Evolutionary conservation across 2,113 vertebrate genomes (phyloP).

Genomic region (Phalacrocorax aristotelis): DNA sequence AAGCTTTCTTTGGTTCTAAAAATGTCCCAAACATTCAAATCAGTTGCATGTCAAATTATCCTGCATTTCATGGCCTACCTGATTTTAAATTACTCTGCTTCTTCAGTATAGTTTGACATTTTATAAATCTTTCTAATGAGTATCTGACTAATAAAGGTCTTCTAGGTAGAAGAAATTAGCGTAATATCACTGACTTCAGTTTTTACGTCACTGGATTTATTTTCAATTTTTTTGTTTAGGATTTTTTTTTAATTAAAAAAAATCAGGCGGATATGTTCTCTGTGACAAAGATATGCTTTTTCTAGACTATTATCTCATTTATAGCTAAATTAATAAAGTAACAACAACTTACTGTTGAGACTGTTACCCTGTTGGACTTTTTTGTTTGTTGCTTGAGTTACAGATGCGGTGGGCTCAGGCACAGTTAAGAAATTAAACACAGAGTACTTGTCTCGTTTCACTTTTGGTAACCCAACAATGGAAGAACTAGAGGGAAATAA

Average conservation of each 20-base stretch:
- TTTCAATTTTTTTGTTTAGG: background rate
- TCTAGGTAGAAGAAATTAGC: background rate
- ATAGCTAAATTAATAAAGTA: background rate
- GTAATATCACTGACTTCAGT: background rate
- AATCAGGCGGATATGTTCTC: background rate
- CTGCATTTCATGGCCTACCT: background rate
- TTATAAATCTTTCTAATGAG: background rate
- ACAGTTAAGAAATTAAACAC: conserved; percentile 94
- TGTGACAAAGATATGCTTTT: background rate
- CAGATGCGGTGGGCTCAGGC: conserved; percentile 64
- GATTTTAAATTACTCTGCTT: background rate
- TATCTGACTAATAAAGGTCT: background rate
- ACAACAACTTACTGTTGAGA: conserved; percentile 68
- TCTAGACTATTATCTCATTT: background rate
- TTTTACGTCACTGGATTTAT: background rate
- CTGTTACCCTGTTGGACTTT: background rate
- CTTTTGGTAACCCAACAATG: conserved; percentile 86
- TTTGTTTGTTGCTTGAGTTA: background rate
- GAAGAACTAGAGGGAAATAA: conserved; percentile 77
- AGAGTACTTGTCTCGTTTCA: conserved; percentile 95
- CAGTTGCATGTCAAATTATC: background rate
- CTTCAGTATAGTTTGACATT: background rate
- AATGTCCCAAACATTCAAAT: background rate
- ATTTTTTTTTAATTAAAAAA: background rate
- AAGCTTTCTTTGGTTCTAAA: conserved; percentile 80